These are phyloP conservation scores for Danio rerio DNA, from an alignment of 2,113 vertebrate genomes.

Conservation along the genomic window DNA sequence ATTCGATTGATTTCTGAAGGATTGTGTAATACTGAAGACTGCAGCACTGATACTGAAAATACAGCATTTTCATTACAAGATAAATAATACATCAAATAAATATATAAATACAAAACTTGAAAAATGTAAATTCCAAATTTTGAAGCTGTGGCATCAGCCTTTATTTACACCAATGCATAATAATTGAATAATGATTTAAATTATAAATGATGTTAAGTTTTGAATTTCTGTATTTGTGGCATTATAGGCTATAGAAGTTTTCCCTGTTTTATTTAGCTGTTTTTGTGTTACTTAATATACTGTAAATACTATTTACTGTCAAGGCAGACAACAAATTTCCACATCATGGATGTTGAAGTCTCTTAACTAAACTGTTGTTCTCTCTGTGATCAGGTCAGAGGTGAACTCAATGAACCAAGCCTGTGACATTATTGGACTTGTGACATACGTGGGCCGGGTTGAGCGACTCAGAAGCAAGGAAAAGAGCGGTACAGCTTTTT, in stretches of 20 bases:
- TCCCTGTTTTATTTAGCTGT: not conserved
- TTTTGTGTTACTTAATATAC: not conserved
- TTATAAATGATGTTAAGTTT: too few relatives aligned
- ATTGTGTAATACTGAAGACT: not conserved
- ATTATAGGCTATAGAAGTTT: not conserved
- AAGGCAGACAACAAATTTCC: not conserved
- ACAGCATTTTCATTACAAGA: not conserved
- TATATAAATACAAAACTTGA: too few relatives aligned
- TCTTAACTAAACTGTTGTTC: not conserved
- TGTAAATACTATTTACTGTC: not conserved
- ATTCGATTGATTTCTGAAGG: not conserved
- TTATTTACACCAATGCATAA: too few relatives aligned
- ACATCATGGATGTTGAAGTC: not conserved
- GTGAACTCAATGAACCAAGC: conserved; percentile 76
- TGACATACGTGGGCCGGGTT: conserved; percentile 88
- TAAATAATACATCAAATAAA: not conserved
- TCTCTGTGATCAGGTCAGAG: conserved; percentile 77
- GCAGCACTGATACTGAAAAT: not conserved
- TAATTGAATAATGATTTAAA: too few relatives aligned
- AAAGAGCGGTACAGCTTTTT: conserved; percentile 62
- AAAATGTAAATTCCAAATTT: too few relatives aligned
- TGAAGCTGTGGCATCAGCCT: too few relatives aligned
- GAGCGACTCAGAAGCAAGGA: conserved; percentile 84
- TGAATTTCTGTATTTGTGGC: too few relatives aligned
- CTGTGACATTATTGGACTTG: conserved; percentile 89